Evolutionary conservation across 1,140 invertebrate species (phyloP), one percentile per base, ranked within the genome.

Genomic region (Drosophila setifemur): DNA sequence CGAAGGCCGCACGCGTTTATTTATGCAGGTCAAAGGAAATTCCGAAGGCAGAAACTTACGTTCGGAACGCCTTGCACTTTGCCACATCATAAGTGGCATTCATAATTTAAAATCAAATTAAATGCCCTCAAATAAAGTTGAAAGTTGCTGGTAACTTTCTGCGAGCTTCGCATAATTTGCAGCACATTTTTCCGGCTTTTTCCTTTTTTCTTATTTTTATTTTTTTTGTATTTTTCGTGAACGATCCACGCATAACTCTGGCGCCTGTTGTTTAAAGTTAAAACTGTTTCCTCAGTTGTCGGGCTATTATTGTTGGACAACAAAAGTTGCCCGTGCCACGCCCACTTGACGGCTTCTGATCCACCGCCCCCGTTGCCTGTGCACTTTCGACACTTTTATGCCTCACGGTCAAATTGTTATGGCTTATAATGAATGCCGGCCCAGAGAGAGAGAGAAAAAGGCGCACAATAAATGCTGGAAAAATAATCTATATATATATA

Each of bases 371-470:
- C 50, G 14, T 6, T 12, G 11, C 61, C 55, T 55, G 26, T 83
- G 79, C 79, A 83, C 70, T 85, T 83, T 85, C 79, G 69, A 83
- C 78, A 74, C 78, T 83, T 82, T 85, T 66, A 77, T 61, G 79
- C 79, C 79, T 78, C 55, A 74, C 66, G 79, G 79, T 79, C 74
- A 85, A 85, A 79, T 74, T 78, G 66, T 67, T 75, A 85, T 85
- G 81, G 70, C 79, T 85, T 71, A 74, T 83, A 85, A 83, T 79
- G 79, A 85, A 83, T 71, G 78, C 70, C 74, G 52, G 23, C 23
- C 54, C 14, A 26, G 45, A 64, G 52, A 63, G 64, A 72, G 50
- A 18, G n/a, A 26, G 45, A 64, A 48, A 63, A 70, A 72, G 50
- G 21, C 53, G 60, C 48, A 82, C 67, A 76, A 82, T 66, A 70